Base-by-base conservation (phyloP, 2,888 invertebrate species). In the Vanessa cardui region DNA sequence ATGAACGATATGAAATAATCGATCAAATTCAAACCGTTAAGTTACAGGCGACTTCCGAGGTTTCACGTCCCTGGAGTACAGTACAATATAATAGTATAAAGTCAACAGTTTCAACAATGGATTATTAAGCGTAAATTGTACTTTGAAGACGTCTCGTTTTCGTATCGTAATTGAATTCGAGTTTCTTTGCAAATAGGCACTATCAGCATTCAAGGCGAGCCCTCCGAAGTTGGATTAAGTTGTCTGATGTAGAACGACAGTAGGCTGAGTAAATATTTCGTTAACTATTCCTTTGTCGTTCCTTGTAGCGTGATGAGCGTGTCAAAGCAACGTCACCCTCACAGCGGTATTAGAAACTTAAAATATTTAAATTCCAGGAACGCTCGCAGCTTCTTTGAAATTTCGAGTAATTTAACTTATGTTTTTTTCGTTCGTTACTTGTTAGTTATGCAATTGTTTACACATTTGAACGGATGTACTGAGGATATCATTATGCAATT, bases 251-350 rank as follows among this genome's bases (percentile, higher is more conserved):
- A 69, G 70, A 69, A 70, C 61, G 60, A 60, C 60, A 59, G 77
- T 77, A 79, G 78, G 75, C 72, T 76, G 76, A 68, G 75, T 75
- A 78, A 77, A 79, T 73, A 75, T 72, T 86, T 86, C 84, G 83
- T 86, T 85, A 88, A 88, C 87, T 84, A 88, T 88, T 86, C 87
- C 87, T 86, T 86, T 87, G 86, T 85, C 80, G 76, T 78, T 71
- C 78, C 76, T 77, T 79, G 52, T 44, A 44, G 54, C 62, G 62
- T 62, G 62, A 62, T 62, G 45, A 54, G 52, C 54, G 15, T 54
- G 7, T 62, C 52, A 62, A 62, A 62, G 47, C 49, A 60, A 60
- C 60, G 47, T 60, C 62, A 39, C 54, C 44, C 45, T 54, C 16
- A 26, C 54, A 26, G 45, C 46, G 6, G 44, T 26, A 45, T 54